Base-by-base conservation (phyloP, 2,113 vertebrate genomes). In the Chionodraco myersi region DNA sequence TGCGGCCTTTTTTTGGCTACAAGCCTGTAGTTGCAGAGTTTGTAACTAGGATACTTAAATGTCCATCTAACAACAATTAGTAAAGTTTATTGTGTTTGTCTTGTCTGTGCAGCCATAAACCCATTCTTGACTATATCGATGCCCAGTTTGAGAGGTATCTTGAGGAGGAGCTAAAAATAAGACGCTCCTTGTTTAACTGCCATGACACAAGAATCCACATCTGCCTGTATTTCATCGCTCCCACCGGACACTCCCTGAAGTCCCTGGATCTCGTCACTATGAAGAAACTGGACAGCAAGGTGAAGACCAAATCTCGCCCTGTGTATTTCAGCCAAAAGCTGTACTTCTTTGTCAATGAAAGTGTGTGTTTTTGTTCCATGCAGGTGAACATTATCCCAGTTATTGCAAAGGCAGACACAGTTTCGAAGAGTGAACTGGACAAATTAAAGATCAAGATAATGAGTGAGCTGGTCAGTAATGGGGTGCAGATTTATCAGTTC, bases 391-490 rank as follows among this genome's bases (percentile, higher is more conserved):
- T 99, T 78, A 98, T 99, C 87, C 98, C 98, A 0, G 95, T 99
- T 6, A 97, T 99, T n/a, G 97, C 97, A 62, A 99, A 99, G 86
- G 96, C 98, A 8, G 98, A 99, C 92, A 97, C 97, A 11, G 96
- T 99, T 79, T 99, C 97, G 77, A 99, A 96, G 90, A 97, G 95
- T 0, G 98, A 99, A 75, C 84, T 99, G 67, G 97, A 99, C 86
- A 99, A 98, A 89, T 96, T 99, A 82, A 99, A 99, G 93, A 98
- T 97, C 70, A 99, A 98, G 94, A 97, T 99, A 34, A 99, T 99
- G 98, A 98, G 97, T 0, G 98, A 99, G 93, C 93, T 99, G 92
- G 97, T 98, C 83, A 99, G 97, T 91, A 99, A 99, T 0, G 98
- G 98, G 0, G 97, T 99, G 69, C 98, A 99, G 93, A 97, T 99